phyloP scores from a whole-genome alignment of 2,113 vertebrate genomes.

The Rhea pennata region DNA sequence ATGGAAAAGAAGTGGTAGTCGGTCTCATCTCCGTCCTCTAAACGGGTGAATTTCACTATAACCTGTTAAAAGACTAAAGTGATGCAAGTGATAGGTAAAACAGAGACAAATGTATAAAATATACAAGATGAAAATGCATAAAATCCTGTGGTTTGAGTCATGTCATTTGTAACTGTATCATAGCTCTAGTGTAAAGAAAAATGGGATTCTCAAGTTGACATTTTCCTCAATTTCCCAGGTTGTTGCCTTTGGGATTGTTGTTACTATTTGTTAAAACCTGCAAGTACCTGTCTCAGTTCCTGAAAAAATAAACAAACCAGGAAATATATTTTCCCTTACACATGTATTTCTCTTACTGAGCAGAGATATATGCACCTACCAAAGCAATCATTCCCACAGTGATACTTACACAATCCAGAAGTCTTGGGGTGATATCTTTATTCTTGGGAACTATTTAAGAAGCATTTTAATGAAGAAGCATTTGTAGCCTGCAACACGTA shows the following conservation, averaged over 20 bases:
- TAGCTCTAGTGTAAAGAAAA: not conserved
- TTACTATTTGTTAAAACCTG: not conserved
- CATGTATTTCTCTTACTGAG: not conserved
- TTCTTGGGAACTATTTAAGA: constrained; percentile 1
- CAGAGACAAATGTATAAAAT: not conserved
- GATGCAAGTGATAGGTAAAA: not conserved
- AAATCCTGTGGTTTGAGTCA: not conserved
- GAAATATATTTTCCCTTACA: not conserved
- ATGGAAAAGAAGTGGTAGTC: not conserved
- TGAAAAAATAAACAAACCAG: not conserved
- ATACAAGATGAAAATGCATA: not conserved
- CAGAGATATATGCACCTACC: not conserved
- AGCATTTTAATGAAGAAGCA: constrained; percentile 22
- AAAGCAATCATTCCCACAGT: not conserved
- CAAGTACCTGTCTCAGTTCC: not conserved
- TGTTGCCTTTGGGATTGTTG: not conserved
- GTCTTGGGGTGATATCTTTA: not conserved
- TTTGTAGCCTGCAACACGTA: not conserved
- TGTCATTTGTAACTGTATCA: not conserved
- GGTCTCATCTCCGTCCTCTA: not conserved
- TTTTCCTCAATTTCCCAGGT: not conserved
- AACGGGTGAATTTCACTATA: not conserved
- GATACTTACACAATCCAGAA: not conserved
- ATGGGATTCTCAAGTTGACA: not conserved
- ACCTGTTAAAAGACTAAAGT: not conserved